These are phyloP conservation scores for Andrena praecox DNA, from an alignment of 2,888 invertebrate species.

Conservation along the genomic window DNA sequence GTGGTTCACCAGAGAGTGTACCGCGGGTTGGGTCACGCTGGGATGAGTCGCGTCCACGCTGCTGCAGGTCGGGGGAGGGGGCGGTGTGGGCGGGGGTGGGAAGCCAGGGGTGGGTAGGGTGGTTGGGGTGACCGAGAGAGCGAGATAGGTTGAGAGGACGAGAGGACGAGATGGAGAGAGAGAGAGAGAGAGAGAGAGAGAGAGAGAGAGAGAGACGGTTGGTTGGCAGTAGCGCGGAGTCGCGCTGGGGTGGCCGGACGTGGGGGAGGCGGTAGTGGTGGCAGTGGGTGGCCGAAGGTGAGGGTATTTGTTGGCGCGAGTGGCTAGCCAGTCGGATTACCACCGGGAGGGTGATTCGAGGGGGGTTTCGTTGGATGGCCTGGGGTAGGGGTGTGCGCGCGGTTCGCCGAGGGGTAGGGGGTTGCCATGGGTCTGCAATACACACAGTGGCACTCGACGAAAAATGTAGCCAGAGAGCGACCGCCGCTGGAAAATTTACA, in stretches of 20 bases:
- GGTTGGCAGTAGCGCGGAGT: constrained; percentile 28
- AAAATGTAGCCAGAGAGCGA: constrained; percentile 83
- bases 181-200: background rate
- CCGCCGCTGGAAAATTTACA: constrained; percentile 85
- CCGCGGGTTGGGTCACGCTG: constrained; percentile 77
- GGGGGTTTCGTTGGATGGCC: constrained; percentile 64
- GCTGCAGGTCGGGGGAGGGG: constrained; percentile 39
- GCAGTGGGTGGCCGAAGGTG: constrained; percentile 81
- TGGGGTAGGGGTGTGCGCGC: constrained; percentile 55
- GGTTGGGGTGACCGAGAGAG: constrained; percentile 61
- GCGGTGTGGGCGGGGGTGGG: constrained; percentile 13
- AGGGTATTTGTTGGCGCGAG: constrained; percentile 85
- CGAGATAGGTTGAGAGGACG: constrained; percentile 7
- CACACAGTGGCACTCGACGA: constrained; percentile 82
- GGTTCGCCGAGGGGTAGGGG: constrained; percentile 56
- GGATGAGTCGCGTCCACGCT: constrained; percentile 72
- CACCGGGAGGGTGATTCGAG: constrained; percentile 77
- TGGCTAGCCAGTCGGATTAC: constrained; percentile 85
- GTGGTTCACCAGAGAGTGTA: constrained; percentile 84
- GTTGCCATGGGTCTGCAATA: constrained; percentile 69
- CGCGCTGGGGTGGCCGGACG: constrained; percentile 40
- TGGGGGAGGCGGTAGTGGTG: constrained; percentile 67
- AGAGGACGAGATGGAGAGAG: constrained; percentile 11
- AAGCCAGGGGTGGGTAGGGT: constrained; percentile 13
- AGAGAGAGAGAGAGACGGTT: constrained; percentile 63